A percentile compares a stretch with the other conserved stretches of the same genome.
These are phyloP conservation scores for Cephus rjabovi DNA, from an alignment of 2,888 invertebrate genomes.

Conservation along the genomic window DNA sequence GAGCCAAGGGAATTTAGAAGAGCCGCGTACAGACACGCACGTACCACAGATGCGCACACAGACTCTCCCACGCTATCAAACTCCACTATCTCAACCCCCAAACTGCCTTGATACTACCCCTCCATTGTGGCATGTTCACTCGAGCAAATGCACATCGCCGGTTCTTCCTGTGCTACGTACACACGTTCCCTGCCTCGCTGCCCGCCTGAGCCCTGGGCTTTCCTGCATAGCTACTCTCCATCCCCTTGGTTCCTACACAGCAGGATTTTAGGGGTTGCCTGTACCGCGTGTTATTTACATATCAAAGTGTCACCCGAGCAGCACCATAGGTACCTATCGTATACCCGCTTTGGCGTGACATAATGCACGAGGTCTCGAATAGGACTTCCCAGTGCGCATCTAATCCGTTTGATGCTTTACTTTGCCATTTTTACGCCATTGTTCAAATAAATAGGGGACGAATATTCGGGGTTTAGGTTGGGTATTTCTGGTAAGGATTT, in stretches of 20 bases:
- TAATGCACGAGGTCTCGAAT: slow-evolving; percentile 22
- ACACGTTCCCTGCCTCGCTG: slow-evolving; percentile 18
- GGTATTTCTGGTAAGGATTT: too few relatives aligned
- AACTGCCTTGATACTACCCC: slow-evolving; percentile 28
- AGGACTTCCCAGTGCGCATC: slow-evolving; percentile 18
- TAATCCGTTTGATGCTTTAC: slow-evolving; percentile 39
- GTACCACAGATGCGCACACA: too few relatives aligned
- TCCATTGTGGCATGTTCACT: slow-evolving; percentile 63
- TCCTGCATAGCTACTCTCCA: slow-evolving; percentile 30
- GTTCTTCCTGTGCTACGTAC: slow-evolving; percentile 19
- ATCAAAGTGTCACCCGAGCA: slow-evolving; percentile 59
- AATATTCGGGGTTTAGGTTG: too few relatives aligned
- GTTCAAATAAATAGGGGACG: too few relatives aligned
- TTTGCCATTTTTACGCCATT: slow-evolving; percentile 28
- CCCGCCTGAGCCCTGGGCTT: slow-evolving; percentile 32
- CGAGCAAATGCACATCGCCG: slow-evolving; percentile 63
- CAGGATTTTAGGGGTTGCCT: slow-evolving; percentile 37
- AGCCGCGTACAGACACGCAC: too few relatives aligned
- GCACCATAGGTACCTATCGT: slow-evolving; percentile 20
- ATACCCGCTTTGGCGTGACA: slow-evolving; percentile 28
- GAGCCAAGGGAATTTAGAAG: neutral
- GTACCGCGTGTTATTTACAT: slow-evolving; percentile 63
- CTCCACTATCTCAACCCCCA: neutral
- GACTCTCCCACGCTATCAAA: too few relatives aligned
- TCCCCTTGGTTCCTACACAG: slow-evolving; percentile 10